A percentile compares a stretch with the other conserved stretches of the same genome.
Evolutionary conservation across 2,797 vertebrate genomes (phyloP).

Genomic region (Loriculus beryllinus): DNA sequence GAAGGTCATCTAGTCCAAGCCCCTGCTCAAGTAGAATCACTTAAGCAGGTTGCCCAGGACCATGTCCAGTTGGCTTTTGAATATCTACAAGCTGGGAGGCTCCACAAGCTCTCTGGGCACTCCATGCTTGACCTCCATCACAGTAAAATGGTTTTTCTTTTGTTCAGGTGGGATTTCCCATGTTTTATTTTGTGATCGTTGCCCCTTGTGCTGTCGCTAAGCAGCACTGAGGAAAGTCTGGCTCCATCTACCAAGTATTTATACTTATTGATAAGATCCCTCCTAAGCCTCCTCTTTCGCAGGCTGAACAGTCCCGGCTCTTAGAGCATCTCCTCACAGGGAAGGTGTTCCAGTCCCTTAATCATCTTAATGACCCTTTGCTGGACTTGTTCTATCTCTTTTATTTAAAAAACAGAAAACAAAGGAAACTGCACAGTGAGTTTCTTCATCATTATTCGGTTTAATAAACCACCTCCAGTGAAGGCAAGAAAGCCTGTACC

Average conservation of each 20-base stretch:
- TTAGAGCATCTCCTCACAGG: not conserved
- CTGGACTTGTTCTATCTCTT: fast-evolving
- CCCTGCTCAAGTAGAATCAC: not conserved
- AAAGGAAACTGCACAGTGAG: not conserved
- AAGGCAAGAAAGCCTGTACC: not conserved
- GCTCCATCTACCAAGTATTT: not conserved
- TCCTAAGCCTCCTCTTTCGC: not conserved
- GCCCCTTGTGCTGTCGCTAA: not conserved
- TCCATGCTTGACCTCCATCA: not conserved
- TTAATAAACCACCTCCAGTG: not conserved
- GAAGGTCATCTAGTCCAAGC: not conserved
- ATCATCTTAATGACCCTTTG: not conserved
- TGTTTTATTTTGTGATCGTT: not conserved
- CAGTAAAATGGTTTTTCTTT: not conserved
- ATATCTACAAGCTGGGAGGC: not conserved
- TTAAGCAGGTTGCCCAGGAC: not conserved
- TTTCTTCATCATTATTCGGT: not conserved
- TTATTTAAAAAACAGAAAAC: not conserved
- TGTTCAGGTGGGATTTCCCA: not conserved
- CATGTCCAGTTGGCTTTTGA: not conserved
- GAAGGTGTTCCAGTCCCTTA: not conserved
- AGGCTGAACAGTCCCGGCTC: not conserved
- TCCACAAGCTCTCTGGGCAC: not conserved
- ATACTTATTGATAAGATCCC: not conserved
- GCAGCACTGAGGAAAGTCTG: not conserved